Percentiles rank a stretch among this genome's conserved stretches.
These are phyloP conservation scores for Brachystomella parvula DNA, from an alignment of 1,140 invertebrate genomes.

Conservation along the genomic window DNA sequence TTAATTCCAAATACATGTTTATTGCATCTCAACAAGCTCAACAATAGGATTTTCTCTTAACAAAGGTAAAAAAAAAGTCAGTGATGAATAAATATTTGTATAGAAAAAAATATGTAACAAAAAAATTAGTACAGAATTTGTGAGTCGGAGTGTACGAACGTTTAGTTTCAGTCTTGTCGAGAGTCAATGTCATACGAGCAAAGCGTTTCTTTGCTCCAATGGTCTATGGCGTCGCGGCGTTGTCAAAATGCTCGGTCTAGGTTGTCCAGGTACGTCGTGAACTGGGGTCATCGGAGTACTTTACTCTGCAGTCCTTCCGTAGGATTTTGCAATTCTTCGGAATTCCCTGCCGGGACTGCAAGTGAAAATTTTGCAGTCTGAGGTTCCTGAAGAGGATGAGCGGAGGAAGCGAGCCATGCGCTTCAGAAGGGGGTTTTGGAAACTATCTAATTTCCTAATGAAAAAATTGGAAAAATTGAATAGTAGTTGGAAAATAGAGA, in stretches of 20 bases:
- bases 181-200: background rate
- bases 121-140: too few species aligned
- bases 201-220: background rate
- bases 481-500: background rate
- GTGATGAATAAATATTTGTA: too few species aligned
- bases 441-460: background rate
- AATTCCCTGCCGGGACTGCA: background rate
- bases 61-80: too few species aligned
- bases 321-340: background rate
- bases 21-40: background rate
- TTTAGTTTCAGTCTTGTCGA: background rate
- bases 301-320: too few species aligned
- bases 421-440: background rate
- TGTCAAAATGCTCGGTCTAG: too few species aligned
- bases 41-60: too few species aligned
- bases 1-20: background rate
- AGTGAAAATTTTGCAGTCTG: background rate
- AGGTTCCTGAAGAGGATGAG: background rate
- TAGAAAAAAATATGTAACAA: too few species aligned
- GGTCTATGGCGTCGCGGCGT: too few species aligned
- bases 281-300: too few species aligned
- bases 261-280: too few species aligned
- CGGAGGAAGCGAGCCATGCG: background rate
- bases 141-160: too few species aligned
- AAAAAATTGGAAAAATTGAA: background rate